Evolutionary conservation across 2,113 vertebrate genomes (phyloP).

Genomic region (Chlorodrepanis virens): DNA sequence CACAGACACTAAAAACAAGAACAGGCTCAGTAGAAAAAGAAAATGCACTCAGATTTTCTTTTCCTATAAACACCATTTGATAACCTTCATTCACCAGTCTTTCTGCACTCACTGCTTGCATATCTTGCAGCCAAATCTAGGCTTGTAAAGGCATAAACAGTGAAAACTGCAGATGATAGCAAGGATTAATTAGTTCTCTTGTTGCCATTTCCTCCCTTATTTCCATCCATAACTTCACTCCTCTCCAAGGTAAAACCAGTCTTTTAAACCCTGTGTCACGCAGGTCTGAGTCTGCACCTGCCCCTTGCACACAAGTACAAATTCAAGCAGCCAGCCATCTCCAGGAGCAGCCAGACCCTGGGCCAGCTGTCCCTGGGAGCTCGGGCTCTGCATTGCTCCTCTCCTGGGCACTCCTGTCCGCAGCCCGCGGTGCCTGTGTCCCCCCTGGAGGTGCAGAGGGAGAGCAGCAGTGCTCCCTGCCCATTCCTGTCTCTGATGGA

Average conservation of each 20-base stretch:
- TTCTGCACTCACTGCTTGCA: not conserved
- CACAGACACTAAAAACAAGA: not conserved
- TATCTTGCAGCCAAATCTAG: not conserved
- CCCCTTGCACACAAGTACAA: not conserved
- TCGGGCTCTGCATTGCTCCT: not conserved
- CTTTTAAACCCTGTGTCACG: not conserved
- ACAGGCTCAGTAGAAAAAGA: not conserved
- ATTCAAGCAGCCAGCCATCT: rapidly evolving
- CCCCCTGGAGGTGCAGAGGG: not conserved
- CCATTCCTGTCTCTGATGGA: not conserved
- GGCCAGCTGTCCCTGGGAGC: not conserved
- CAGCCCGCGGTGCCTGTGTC: rapidly evolving
- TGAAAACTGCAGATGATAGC: not conserved
- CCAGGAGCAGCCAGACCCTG: not conserved
- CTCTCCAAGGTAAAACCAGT: not conserved
- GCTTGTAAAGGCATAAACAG: not conserved
- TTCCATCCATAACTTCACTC: not conserved
- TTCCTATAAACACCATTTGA: not conserved
- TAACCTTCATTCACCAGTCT: not conserved
- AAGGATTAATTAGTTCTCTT: not conserved
- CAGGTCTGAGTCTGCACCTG: not conserved
- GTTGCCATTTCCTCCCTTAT: not conserved
- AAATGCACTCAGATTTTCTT: not conserved
- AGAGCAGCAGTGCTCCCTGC: not conserved
- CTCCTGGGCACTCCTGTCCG: rapidly evolving